These are phyloP conservation scores for Mohoua ochrocephala DNA, from an alignment of 2,113 vertebrate species.

Conservation along the genomic window DNA sequence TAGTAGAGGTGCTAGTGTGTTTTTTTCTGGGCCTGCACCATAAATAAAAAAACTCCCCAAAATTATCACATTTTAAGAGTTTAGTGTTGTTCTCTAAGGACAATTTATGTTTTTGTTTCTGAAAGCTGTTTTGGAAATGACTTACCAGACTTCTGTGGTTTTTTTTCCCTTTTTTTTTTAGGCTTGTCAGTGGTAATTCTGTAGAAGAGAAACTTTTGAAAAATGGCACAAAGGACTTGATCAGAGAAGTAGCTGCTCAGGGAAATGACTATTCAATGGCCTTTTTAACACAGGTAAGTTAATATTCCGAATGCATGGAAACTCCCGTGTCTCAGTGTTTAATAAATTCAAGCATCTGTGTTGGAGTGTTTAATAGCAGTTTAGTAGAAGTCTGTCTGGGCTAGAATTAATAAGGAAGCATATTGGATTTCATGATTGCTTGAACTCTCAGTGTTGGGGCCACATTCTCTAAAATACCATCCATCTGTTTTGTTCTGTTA, in stretches of 20 bases:
- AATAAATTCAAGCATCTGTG: not conserved
- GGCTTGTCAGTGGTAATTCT: conserved; percentile 90
- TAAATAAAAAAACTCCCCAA: not conserved
- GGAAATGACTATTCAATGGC: conserved; percentile 91
- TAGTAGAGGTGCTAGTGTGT: not conserved
- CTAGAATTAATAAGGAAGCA: not conserved
- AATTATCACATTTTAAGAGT: not conserved
- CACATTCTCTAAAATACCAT: not conserved
- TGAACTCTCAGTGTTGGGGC: not conserved
- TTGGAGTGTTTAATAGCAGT: not conserved
- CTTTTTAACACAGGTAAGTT: conserved; percentile 87
- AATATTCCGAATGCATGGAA: not conserved
- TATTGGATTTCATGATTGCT: not conserved
- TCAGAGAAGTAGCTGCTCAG: conserved; percentile 91
- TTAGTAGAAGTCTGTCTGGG: not conserved
- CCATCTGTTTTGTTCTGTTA: not conserved
- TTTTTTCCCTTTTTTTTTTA: not conserved
- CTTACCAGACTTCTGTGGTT: not conserved
- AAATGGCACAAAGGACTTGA: conserved; percentile 91
- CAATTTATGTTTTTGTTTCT: not conserved
- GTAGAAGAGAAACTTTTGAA: conserved; percentile 93
- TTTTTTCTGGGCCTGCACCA: not conserved
- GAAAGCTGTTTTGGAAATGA: not conserved
- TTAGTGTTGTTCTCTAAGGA: not conserved
- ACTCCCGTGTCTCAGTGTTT: not conserved